Conservation (phyloP, 2,797 vertebrate genomes). For the Coregonus ussuriensis region DNA sequence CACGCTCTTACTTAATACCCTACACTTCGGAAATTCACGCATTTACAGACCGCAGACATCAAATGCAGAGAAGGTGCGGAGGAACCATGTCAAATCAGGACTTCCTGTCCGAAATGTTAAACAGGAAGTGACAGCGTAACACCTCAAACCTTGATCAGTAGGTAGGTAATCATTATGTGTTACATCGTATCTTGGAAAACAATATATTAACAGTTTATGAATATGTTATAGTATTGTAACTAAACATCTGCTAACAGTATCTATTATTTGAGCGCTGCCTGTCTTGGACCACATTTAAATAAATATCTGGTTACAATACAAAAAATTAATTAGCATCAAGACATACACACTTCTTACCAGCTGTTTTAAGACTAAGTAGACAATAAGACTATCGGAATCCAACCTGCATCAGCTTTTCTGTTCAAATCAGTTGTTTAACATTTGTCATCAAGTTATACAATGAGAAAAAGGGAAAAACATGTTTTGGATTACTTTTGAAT, state of each 20-base stretch:
- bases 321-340: slow-evolving; percentile 34
- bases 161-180: neutral
- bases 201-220: neutral
- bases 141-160: neutral
- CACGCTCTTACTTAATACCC: neutral
- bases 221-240: neutral
- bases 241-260: slow-evolving; percentile 5
- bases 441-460: neutral
- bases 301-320: slow-evolving; percentile 46
- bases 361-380: slow-evolving; percentile 24
- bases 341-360: neutral
- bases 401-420: neutral
- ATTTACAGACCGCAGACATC: neutral
- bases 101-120: neutral
- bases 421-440: neutral
- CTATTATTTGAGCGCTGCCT: slow-evolving; percentile 4
- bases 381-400: slow-evolving; percentile 25
- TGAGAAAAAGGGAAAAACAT: neutral
- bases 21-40: neutral
- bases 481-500: neutral
- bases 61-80: neutral
- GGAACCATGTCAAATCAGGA: neutral
- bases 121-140: neutral
- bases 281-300: slow-evolving; percentile 32
- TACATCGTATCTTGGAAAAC: neutral